These are phyloP conservation scores for Peromyscus eremicus DNA, from an alignment of 2,797 vertebrate species.

Conservation along the genomic window DNA sequence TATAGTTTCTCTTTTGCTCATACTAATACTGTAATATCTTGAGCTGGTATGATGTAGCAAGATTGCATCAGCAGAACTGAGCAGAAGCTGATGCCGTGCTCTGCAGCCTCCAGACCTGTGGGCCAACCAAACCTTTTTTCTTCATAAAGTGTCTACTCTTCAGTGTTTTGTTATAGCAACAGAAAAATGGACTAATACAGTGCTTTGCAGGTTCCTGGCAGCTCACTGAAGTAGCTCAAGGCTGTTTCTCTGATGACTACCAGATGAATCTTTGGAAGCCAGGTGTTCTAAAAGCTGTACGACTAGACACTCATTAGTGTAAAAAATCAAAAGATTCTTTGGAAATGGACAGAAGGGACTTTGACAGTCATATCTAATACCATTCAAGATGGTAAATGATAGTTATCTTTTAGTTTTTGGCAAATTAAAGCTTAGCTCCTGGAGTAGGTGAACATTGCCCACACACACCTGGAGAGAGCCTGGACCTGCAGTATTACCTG, in stretches of 20 bases:
- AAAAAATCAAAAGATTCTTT: neutral
- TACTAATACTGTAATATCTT: neutral
- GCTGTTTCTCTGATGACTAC: conserved; percentile 23
- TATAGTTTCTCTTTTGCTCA: neutral
- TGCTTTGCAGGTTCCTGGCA: neutral
- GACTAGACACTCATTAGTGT: neutral
- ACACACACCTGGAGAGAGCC: neutral
- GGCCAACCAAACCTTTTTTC: neutral
- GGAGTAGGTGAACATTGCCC: neutral
- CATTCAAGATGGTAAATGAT: neutral
- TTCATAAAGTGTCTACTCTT: neutral
- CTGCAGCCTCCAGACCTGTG: neutral
- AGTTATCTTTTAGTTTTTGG: neutral
- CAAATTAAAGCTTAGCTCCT: neutral
- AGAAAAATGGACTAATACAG: neutral
- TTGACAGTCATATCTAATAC: neutral
- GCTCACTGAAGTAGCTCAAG: neutral
- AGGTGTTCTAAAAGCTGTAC: conserved; percentile 25
- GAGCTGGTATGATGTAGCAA: neutral
- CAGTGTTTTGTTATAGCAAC: neutral
- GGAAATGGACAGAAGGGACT: conserved; percentile 19
- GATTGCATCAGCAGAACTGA: neutral
- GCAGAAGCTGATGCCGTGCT: neutral
- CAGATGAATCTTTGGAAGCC: neutral
- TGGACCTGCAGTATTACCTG: neutral